A percentile compares a stretch with the other conserved stretches of the same genome.
phyloP scores from a whole-genome alignment of 2,113 vertebrate species.

The Engraulis encrasicolus region DNA sequence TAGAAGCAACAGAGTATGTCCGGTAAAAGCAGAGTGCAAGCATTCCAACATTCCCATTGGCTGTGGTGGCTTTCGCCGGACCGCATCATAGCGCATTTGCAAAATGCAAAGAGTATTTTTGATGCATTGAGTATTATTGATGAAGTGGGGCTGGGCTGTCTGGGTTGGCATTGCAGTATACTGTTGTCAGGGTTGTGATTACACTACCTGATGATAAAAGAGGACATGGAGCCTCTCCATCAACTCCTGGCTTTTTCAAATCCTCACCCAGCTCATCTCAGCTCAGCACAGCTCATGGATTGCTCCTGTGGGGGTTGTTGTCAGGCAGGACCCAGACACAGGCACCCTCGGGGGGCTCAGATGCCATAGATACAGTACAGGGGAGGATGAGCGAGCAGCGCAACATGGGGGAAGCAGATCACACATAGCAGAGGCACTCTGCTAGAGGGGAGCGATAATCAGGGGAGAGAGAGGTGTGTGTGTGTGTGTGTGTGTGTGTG shows the following conservation, averaged over 20 bases:
- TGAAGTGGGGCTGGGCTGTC: not conserved
- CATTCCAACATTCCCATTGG: no score
- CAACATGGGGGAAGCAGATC: not conserved
- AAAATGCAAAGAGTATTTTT: not conserved
- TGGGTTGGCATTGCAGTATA: not conserved
- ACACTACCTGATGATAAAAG: not conserved
- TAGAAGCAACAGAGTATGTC: no score
- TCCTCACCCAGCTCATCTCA: not conserved
- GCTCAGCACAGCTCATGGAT: not conserved
- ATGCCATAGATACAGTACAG: not conserved
- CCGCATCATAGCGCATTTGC: no score
- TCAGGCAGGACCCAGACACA: not conserved
- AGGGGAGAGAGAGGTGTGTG: not conserved
- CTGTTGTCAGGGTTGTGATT: slow-evolving; percentile 1
- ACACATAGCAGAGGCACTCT: not conserved
- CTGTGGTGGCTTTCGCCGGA: no score
- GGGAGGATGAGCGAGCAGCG: not conserved
- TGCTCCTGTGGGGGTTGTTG: not conserved
- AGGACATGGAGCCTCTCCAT: not conserved
- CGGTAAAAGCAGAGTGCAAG: no score
- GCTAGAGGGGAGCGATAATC: not conserved
- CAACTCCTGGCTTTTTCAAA: not conserved
- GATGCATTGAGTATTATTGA: not conserved
- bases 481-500: no score
- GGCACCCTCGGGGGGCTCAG: not conserved